Evolutionary conservation across 2,113 vertebrate genomes (phyloP), one percentile per base, ranked within the genome.

Genomic region (Theristicus caerulescens): DNA sequence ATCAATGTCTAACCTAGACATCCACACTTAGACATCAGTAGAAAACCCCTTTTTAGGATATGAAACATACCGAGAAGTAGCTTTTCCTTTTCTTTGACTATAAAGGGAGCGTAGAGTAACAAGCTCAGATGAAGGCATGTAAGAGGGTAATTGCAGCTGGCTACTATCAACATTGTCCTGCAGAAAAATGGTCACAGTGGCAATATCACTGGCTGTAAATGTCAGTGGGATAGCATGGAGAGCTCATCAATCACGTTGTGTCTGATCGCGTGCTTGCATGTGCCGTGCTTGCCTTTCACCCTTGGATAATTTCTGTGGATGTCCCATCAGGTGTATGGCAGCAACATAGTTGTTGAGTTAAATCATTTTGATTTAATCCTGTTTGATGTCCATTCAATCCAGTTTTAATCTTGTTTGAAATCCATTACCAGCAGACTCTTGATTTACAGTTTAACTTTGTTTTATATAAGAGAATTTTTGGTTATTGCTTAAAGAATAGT

Each of bases 321-420:
- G 12, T 81, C 36, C 59, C 15, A 18, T 71, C 52, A 64, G 24
- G 55, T 51, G 12, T 47, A 42, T 55, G 32, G 14, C 80, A 91
- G 38, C n/a, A 42, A 17, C 8, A 42, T 4, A 81, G 38, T 42
- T 78, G 40, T 3, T 72, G 36, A 78, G 29, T 91, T 78, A 93
- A 91, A 58, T 59, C 3, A 32, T 54, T 54, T 80, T 61, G 27
- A 44, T 91, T 88, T 77, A 81, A 51, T 93, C 51, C 69, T 93
- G 21, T 86, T 81, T 89, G 54, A 65, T 76, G n/a, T 84, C 51
- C 26, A 38, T 73, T 67, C 57, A 49, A 8, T 88, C 36, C 24
- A 55, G 18, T 89, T 88, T 83, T 94, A 83, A 70, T 81, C 55
- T 65, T 73, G 51, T 36, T 86, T 91, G 72, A 95, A 88, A 66